Conservation (phyloP, 2,797 vertebrate genomes). For the Triplophysa bombifrons region DNA sequence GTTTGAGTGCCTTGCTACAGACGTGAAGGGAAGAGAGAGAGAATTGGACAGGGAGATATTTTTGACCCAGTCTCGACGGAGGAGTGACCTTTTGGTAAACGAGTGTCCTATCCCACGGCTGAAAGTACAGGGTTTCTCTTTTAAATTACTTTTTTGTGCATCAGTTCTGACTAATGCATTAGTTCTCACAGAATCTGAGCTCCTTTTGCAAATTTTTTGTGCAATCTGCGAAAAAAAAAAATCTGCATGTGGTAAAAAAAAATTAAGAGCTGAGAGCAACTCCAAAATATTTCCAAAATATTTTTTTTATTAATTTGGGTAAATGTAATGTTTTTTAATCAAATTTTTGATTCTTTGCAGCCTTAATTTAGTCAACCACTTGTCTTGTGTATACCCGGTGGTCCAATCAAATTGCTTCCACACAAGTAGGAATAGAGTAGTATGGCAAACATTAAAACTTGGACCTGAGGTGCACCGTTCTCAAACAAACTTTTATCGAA, state of each 20-base stretch:
- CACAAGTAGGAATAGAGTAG: constrained; percentile 16
- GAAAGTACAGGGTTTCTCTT: constrained; percentile 14
- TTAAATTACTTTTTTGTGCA: constrained; percentile 47
- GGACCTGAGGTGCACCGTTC: constrained; percentile 4
- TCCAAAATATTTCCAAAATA: background rate
- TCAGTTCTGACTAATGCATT: background rate
- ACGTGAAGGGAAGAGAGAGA: constrained; percentile 40
- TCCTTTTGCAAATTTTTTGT: background rate
- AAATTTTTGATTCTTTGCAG: background rate
- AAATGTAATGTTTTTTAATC: background rate
- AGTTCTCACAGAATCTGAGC: background rate
- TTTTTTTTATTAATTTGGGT: background rate
- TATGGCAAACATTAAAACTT: constrained; percentile 25
- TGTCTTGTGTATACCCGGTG: background rate
- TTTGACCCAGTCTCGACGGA: constrained; percentile 8
- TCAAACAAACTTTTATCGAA: constrained; percentile 5
- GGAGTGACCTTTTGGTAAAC: constrained; percentile 48
- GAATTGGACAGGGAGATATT: constrained; percentile 16
- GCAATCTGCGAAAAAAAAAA: background rate
- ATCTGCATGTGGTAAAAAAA: background rate
- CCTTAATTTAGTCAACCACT: background rate
- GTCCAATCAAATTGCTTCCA: constrained; percentile 30
- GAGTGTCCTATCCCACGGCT: constrained; percentile 57
- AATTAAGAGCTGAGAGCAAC: background rate
- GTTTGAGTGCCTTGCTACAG: constrained; percentile 8